Base-by-base conservation (phyloP, 2,888 invertebrate genomes). In the Dexiosoma caninum region DNA sequence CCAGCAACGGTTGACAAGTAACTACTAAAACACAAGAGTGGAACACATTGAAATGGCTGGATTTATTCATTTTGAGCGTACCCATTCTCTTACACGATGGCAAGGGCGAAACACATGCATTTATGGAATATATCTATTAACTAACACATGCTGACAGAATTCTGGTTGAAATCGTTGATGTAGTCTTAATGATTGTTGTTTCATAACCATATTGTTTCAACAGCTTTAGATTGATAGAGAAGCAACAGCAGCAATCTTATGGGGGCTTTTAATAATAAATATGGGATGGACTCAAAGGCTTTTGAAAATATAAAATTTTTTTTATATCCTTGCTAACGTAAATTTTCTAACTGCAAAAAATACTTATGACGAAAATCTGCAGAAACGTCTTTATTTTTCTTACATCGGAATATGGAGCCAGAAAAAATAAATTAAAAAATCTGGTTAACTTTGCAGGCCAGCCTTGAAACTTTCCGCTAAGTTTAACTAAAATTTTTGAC, bases 1-100 rank as follows among this genome's bases (percentile, higher is more conserved):
- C 14, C 64, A 71, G 35, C 70, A 49, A 42, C 57, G 77, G 70
- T 71, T 78, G 77, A 70, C 51, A 71, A 78, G 49, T 71, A 66
- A 71, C 57, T 40, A 78, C 77, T 78, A 71, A 80, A 75, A 57
- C 59, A 49, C 37, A 37, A 66, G 66, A 66, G 42, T 44, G 35
- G 51, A 78, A 57, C 49, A 42, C 42, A 49, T 14, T 70, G 32
- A 70, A 75, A 66, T 19, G 75, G 42, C 35, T 69, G 74, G 62
- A n/a, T 59, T 57, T 66, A 32, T 59, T 49, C 55, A 44, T 64
- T 37, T 23, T 55, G 30, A 74, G 64, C 53, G 35, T 44, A 69
- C 27, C 44, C 60, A 42, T 35, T 49, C 49, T 35, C 62, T 19
- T n/a, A 37, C 57, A 57, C 21, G 7, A 57, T 57, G 37, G 37